Evolutionary conservation across 2,888 invertebrate genomes (phyloP).

Genomic region (Scrobipalpa costella): DNA sequence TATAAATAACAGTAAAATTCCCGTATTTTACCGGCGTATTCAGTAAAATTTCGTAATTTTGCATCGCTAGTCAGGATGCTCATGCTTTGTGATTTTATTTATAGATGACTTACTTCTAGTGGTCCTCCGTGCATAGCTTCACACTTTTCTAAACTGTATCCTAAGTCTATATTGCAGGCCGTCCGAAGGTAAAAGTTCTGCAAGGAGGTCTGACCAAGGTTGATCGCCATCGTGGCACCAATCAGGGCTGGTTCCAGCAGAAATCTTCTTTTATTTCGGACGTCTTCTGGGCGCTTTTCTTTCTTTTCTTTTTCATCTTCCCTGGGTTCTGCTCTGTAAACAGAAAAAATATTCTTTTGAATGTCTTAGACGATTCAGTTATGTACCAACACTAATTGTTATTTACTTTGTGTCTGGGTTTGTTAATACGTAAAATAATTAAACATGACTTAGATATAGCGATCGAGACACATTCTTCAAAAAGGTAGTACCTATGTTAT

Average conservation of each 20-base stretch:
- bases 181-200: constrained; percentile 88
- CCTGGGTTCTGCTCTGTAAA: constrained; percentile 38
- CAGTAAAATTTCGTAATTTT: too few species aligned
- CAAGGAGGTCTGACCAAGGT: constrained; percentile 83
- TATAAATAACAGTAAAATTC: too few species aligned
- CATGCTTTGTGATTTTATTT: too few species aligned
- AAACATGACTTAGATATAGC: too few species aligned
- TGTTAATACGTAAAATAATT: too few species aligned
- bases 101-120: constrained; percentile 57
- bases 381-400: too few species aligned
- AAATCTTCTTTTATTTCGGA: constrained; percentile 64
- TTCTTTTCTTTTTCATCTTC: constrained; percentile 39
- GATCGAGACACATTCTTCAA: too few species aligned
- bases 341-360: background rate
- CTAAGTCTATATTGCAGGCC: constrained; percentile 86
- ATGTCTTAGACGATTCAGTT: background rate
- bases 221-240: constrained; percentile 83
- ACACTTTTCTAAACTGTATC: constrained; percentile 82
- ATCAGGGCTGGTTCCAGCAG: constrained; percentile 87
- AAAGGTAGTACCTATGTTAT: too few species aligned
- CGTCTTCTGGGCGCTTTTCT: constrained; percentile 31
- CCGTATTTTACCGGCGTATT: too few species aligned
- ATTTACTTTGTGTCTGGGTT: too few species aligned
- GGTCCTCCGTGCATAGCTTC: constrained; percentile 73
- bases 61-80: too few species aligned